Conservation (phyloP, 2,113 vertebrate species). For the Etheostoma cragini region DNA sequence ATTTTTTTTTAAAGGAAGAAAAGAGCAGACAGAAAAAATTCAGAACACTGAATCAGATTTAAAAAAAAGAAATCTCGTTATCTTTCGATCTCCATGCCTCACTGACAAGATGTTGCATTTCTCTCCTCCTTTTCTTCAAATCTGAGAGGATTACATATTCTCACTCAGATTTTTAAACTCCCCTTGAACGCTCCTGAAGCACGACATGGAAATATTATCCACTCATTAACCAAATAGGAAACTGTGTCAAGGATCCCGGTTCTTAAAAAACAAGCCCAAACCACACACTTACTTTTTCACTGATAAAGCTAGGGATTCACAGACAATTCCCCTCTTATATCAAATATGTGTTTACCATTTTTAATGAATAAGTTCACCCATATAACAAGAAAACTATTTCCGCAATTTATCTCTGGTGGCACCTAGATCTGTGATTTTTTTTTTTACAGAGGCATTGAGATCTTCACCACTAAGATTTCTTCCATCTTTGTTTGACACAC, state of each 20-base stretch:
- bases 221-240: slow-evolving; percentile 7
- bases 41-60: slow-evolving; percentile 57
- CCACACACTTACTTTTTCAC: not conserved
- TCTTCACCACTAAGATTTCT: not conserved
- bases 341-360: not conserved
- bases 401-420: not conserved
- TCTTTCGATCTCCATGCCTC: slow-evolving; percentile 14
- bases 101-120: not conserved
- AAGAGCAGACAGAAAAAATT: slow-evolving; percentile 91
- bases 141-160: not conserved
- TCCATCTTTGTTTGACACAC: not conserved
- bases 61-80: slow-evolving; percentile 34
- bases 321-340: not conserved
- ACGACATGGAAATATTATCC: not conserved
- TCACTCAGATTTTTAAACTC: slow-evolving; percentile 11
- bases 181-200: not conserved
- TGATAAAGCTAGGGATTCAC: slow-evolving; percentile 7
- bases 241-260: slow-evolving; percentile 22
- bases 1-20: slow-evolving; percentile 81
- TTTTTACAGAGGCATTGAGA: not conserved
- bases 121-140: not conserved
- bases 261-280: not conserved
- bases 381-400: not conserved
- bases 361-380: not conserved
- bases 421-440: not conserved